Evolutionary conservation across 1,140 invertebrate species (phyloP), one percentile per base, ranked within the genome.

Genomic region (Drosophila arizonae): DNA sequence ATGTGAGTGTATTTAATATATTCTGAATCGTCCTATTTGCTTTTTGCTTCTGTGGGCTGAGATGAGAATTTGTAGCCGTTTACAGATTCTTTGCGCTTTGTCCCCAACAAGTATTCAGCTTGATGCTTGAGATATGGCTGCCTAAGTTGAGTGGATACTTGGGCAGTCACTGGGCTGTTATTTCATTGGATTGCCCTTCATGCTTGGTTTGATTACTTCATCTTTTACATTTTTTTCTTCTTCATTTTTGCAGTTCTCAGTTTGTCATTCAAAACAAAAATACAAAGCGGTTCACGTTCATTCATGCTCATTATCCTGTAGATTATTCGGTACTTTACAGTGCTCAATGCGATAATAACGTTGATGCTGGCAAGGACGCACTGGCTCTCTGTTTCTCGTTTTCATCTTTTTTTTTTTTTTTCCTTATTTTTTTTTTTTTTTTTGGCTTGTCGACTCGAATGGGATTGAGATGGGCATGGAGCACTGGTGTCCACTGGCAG

Each of bases 221-320:
- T 24, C 21, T 24, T 24, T 24, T 24, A 24, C 3, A 24, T 33
- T 39, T 6, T 45, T 0, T 45, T 43, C 6, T 30, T 30, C 6
- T 30, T 30, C 28, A 6, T 30, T 30, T 30, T 30, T 30, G 28
- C 28, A 11, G 33, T 51, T 45, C 67, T 33, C 54, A 52, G 21
- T 55, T 57, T 54, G 55, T 36, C 68, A 72, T 70, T 69, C 55
- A 26, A 82, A 72, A 65, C 39, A 66, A 67, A 67, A 76, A 69
- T 30, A 70, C 66, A 62, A 72, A 77, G 76, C 62, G 72, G 72
- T 70, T 81, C 77, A 72, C 71, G 81, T 86, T 81, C 75, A 81
- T 85, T 76, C 81, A 70, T 85, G 81, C 81, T 85, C 81, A 85
- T 85, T 85, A 85, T 85, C 78, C 81, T 85, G 81, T 78, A 85